These are phyloP conservation scores for Gymnocephalus cernua DNA, from an alignment of 2,113 vertebrate genomes.

Conservation along the genomic window DNA sequence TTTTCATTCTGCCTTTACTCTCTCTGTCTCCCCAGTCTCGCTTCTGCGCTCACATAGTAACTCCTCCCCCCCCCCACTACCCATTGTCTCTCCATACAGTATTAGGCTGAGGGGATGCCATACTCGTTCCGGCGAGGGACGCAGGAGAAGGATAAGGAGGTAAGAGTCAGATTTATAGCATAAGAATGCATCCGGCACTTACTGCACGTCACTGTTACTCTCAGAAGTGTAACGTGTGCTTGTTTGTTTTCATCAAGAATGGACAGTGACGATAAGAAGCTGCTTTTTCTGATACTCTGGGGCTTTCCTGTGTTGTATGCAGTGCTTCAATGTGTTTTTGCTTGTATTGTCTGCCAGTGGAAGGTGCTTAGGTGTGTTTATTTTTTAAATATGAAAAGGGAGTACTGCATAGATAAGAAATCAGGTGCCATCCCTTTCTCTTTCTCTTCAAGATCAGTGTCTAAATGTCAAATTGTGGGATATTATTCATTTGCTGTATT, in stretches of 20 bases:
- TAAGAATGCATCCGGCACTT: constrained; percentile 30
- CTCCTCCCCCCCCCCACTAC: constrained; percentile 75
- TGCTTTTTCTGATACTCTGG: constrained; percentile 52
- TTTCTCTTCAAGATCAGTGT: constrained; percentile 7
- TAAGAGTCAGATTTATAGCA: constrained; percentile 75
- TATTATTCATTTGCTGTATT: constrained; percentile 35
- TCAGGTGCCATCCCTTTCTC: constrained; percentile 7
- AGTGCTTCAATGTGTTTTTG: constrained; percentile 49
- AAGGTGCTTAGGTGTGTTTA: constrained; percentile 38
- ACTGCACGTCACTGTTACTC: constrained; percentile 44
- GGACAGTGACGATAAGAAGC: constrained; percentile 32
- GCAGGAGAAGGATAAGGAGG: constrained; percentile 69
- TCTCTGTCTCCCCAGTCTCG: constrained; percentile 52
- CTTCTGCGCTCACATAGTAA: constrained; percentile 76
- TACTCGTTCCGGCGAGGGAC: constrained; percentile 72
- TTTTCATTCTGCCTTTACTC: constrained; percentile 75
- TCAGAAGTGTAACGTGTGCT: constrained; percentile 23
- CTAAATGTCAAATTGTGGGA: constrained; percentile 6
- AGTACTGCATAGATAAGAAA: constrained; percentile 17
- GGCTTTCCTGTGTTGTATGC: constrained; percentile 54
- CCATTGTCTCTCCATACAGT: constrained; percentile 84
- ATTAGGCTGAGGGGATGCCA: constrained; percentile 78
- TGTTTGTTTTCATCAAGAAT: constrained; percentile 38
- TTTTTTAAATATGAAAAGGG: constrained; percentile 27
- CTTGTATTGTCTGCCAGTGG: constrained; percentile 36